These are phyloP conservation scores for Oophaga sylvatica DNA, from an alignment of 2,797 vertebrate species.

Conservation along the genomic window DNA sequence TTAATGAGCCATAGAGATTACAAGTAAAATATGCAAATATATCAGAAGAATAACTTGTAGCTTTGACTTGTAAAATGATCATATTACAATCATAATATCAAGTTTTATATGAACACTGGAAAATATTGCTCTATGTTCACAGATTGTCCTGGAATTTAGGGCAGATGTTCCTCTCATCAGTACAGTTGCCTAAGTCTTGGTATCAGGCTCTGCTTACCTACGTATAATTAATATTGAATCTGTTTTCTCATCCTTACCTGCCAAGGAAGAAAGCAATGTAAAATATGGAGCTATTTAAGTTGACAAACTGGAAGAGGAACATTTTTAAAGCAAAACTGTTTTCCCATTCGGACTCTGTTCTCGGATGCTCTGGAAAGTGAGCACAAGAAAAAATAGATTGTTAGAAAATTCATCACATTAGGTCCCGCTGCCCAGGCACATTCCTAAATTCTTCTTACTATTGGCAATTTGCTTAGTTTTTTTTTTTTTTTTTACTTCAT, in stretches of 20 bases:
- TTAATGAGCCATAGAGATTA: no score
- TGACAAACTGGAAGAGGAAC: conserved; percentile 99
- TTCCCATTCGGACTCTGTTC: conserved; percentile 98
- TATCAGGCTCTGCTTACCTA: not conserved
- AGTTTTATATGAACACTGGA: no score
- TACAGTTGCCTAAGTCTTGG: no score
- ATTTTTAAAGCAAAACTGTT: conserved; percentile 99
- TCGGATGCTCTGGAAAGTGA: conserved; percentile 86
- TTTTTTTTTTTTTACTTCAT: not conserved
- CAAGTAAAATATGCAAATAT: no score
- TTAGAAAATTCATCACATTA: not conserved
- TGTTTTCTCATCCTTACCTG: conserved; percentile 77
- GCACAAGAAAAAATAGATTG: not conserved
- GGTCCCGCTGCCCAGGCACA: not conserved
- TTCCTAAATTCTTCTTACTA: not conserved
- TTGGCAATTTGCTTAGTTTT: not conserved
- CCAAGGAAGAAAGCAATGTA: conserved; percentile 98
- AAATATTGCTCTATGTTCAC: no score
- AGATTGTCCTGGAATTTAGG: no score
- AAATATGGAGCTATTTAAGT: conserved; percentile 98
- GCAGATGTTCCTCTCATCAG: no score
- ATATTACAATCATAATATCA: no score
- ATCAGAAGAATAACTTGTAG: no score
- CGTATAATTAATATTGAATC: not conserved
- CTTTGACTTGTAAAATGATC: no score